Base-by-base conservation (phyloP, 2,888 invertebrate genomes). In the Chrysina gloriosa region DNA sequence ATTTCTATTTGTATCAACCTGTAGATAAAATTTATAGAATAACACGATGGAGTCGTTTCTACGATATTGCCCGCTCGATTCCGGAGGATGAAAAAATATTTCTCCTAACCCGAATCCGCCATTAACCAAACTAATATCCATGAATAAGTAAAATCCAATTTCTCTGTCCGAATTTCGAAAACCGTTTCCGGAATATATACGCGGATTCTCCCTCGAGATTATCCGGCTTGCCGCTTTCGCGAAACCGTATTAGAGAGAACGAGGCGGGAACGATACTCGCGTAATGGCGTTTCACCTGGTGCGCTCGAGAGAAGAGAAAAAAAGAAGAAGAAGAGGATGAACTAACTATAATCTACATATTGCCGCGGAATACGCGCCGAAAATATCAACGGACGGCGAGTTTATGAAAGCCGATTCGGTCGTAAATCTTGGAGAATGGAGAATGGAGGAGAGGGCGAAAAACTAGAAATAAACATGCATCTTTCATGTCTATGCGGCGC, bases 71-170 rank as follows among this genome's bases (percentile, higher is more conserved):
- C 1, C n/a, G 2, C n/a, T 31, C 4, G 1, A 71, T 69, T 67
- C 63, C 63, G 65, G 69, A 65, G 69, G 66, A n/a, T n/a, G 69
- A 65, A 58, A 71, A 42, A 47, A 47, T 21, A 7, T 21, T 47
- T 47, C 7, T 7, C 7, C 9, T 16, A 47, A 21, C 21, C 16
- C 21, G 31, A 21, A 31, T 3, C 6, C 3, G 16, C 58, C 39
- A 58, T 58, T 58, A 58, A 58, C 14, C 25, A 5, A 50, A 36
- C 58, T 58, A 58, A 58, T 58, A 58, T 58, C 39, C 39, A 58
- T 58, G 58, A 58, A 58, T 58, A 58, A 58, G 39, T 58, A 58
- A 58, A 58, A 58, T 58, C 58, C 58, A 58, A 58, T 58, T 58
- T 58, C 58, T 23, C 39, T 39, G 25, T 58, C 39, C 58, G 39